Conservation (phyloP, 2,113 vertebrate species). For the Lepus europaeus region DNA sequence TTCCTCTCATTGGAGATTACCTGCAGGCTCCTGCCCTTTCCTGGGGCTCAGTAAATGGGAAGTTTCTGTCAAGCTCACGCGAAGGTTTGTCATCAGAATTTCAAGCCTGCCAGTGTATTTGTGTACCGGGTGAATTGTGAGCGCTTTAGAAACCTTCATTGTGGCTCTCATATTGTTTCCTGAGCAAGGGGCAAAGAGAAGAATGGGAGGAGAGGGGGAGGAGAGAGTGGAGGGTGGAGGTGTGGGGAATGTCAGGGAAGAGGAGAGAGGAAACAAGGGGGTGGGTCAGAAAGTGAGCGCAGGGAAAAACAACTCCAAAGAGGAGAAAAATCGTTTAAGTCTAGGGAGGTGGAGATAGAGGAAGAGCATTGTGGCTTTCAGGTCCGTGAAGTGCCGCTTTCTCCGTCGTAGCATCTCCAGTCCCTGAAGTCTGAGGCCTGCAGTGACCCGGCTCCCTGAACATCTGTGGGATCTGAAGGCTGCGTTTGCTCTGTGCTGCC, state of each 20-base stretch:
- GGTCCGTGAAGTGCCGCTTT: not conserved
- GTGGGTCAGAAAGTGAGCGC: not conserved
- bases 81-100: not conserved
- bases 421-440: fast-evolving
- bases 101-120: not conserved
- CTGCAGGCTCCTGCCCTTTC: not conserved
- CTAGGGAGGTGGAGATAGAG: not conserved
- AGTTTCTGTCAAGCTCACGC: not conserved
- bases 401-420: not conserved
- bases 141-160: not conserved
- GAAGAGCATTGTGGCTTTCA: not conserved
- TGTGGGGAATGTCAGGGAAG: not conserved
- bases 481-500: not conserved
- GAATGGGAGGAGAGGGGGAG: not conserved
- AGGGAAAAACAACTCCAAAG: no score
- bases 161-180: not conserved
- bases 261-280: not conserved
- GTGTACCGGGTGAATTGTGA: not conserved
- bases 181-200: not conserved
- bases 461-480: fast-evolving
- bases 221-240: not conserved
- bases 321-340: not conserved
- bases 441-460: not conserved
- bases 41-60: conserved; percentile 35
- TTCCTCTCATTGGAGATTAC: conserved; percentile 38